Evolutionary conservation across 1,140 invertebrate species (phyloP).

Genomic region (Drosophila littoralis): DNA sequence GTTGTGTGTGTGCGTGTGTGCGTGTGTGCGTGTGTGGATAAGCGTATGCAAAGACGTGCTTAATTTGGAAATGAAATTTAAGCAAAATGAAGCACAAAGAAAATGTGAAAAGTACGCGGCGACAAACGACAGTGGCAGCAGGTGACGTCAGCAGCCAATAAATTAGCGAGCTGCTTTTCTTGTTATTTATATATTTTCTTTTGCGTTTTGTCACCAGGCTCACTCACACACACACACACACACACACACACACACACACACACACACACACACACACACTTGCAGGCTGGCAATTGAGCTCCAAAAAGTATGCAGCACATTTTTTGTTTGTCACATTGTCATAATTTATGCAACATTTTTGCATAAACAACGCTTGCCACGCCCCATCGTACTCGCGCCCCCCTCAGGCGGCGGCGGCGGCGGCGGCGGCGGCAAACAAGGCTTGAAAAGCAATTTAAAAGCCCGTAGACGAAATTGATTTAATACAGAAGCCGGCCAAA

Average conservation of each 20-base stretch:
- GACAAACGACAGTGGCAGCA: conserved; percentile 18
- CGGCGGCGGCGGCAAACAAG: conserved; percentile 4
- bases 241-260: conserved; percentile 1
- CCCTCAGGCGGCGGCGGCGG: too few species aligned
- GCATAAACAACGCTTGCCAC: conserved; percentile 33
- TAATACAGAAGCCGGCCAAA: conserved; percentile 8
- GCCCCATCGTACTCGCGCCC: background rate
- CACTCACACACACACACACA: conserved; percentile 5
- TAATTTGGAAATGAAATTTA: conserved; percentile 81
- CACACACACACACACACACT: conserved; percentile 5
- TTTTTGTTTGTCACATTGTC: conserved; percentile 22
- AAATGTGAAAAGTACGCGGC: conserved; percentile 38
- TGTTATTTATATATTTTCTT: background rate
- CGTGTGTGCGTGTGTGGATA: background rate
- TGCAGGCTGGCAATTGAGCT: conserved; percentile 72
- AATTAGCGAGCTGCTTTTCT: conserved; percentile 31
- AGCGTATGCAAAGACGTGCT: conserved; percentile 60
- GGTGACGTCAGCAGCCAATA: conserved; percentile 40
- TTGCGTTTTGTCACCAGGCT: conserved; percentile 23
- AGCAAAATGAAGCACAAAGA: conserved; percentile 46
- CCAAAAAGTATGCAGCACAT: conserved; percentile 18
- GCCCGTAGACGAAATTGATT: conserved; percentile 42
- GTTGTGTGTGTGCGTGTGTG: conserved; percentile 4
- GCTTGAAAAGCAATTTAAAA: conserved; percentile 45
- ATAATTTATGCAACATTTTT: conserved; percentile 54